Evolutionary conservation across 1,140 invertebrate species (phyloP), one percentile per base, ranked within the genome.

Genomic region (Procambarus clarkii): DNA sequence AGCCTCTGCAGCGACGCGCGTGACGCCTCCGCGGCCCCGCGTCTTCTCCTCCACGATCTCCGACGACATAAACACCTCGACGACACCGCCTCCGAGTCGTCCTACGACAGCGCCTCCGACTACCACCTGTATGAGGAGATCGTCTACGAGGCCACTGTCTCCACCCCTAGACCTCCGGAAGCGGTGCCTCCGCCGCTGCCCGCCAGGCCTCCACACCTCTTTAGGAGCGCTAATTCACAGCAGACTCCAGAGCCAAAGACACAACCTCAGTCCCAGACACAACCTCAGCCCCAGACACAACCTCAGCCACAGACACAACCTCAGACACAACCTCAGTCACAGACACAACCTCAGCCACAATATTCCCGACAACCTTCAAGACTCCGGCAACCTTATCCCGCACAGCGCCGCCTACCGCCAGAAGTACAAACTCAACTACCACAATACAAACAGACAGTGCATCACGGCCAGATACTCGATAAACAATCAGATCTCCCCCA

Each of bases 71-170:
- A 78, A 15, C 88, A 69, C 13, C 74, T 60, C 48, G 88, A 91
- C 71, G 88, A 91, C 74, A 69, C 81, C 50, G 48, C 88, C 45
- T 91, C 88, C 13, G 88, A 91, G 76, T 84, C 81, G 18, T 91
- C 88, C 18, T 91, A 91, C 76, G 88, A 91, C 88, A 91, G 88
- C 58, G 82, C 88, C 82, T 64, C 81, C 15, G 88, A 91, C 82
- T 91, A 91, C 58, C 88, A 91, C 60, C 77, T 91, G 74, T 91
- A 91, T 76, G 88, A 91, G 60, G 88, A 91, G 54, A 91, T 91
- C 4, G 24, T 91, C 7, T 91, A 91, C 76, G 81, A 91, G 82
- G 88, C 88, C 44, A 71, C 88, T 18, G 58, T 54, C 7, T 46
- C 88, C 50, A 54, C 74, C 8, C 87, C 87, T 54, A 79, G 76